Evolutionary conservation across 2,113 vertebrate genomes (phyloP).

Genomic region (Eudyptes chrysolophus): DNA sequence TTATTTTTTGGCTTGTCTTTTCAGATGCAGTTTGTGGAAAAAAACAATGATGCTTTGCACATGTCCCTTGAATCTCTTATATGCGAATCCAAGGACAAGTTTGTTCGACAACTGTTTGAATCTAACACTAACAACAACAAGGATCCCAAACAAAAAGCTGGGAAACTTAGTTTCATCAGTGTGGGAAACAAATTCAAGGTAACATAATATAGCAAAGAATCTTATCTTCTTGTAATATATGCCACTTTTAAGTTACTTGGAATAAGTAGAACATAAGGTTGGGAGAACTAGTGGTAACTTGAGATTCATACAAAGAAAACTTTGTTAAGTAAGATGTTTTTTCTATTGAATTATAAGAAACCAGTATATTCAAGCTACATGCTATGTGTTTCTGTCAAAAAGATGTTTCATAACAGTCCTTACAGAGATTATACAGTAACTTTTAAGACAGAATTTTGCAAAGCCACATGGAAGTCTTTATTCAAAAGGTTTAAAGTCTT

Average conservation of each 20-base stretch:
- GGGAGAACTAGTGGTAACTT: neutral
- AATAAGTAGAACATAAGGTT: neutral
- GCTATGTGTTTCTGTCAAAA: neutral
- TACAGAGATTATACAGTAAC: neutral
- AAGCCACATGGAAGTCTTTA: neutral
- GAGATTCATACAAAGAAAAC: neutral
- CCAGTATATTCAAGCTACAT: neutral
- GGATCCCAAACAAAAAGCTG: slow-evolving; percentile 93
- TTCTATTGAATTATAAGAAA: neutral
- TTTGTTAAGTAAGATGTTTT: neutral
- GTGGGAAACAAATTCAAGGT: slow-evolving; percentile 99
- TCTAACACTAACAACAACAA: slow-evolving; percentile 87
- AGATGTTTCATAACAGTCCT: neutral
- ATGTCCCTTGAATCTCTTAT: slow-evolving; percentile 95
- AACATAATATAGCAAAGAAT: slow-evolving; percentile 12
- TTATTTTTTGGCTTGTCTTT: slow-evolving; percentile 11
- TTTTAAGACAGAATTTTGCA: neutral
- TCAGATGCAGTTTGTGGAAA: slow-evolving; percentile 96
- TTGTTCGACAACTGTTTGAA: slow-evolving; percentile 89
- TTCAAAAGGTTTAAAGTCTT: neutral
- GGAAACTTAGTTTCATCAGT: slow-evolving; percentile 96
- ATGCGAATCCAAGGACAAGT: slow-evolving; percentile 93
- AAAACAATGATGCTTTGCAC: slow-evolving; percentile 98
- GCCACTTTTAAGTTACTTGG: neutral
- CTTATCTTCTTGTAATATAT: neutral